Evolutionary conservation across 2,797 vertebrate genomes (phyloP), one percentile per base, ranked within the genome.

Genomic region (Hyperoplus immaculatus): DNA sequence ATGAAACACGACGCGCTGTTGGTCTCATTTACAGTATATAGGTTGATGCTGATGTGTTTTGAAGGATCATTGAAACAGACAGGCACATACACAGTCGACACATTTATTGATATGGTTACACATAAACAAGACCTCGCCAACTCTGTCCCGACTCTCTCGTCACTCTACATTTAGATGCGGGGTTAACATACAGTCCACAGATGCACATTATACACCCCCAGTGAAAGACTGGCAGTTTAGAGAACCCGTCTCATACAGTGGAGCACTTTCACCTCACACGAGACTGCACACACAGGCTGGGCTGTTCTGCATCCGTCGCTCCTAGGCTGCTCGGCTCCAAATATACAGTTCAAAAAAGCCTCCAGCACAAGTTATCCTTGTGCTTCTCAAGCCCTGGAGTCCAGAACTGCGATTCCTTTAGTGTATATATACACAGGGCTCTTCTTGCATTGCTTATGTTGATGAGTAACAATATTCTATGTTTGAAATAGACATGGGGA

Each of bases 291-390:
- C 91, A 92, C 92, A 84, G 89, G 54, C 77, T 67, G 47, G 72
- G 84, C 90, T 93, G 90, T 94, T 92, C 86, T 62, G 77, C 68
- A 46, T 12, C 70, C 42, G 82, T 8, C 77, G 80, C 82, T 69
- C 50, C 1, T 72, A 81, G 45, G 79, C 82, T 59, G 64, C 79
- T 75, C 16, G 21, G 70, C 82, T 91, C 85, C 83, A 92, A 90
- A 92, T 88, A 85, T 69, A 83, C 77, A 57, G 81, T 86, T 90
- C 76, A 84, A 84, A 91, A 84, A 79, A 79, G 36, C 69, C 78
- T 76, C 57, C 78, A 38, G 78, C 79, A 93, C 89, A 92, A 92
- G 87, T 89, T 91, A 78, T 83, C 80, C 89, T 91, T 92, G 89
- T 93, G 71, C 81, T 75, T 61, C 55, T 83, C 51, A 18, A 67